Conservation (phyloP, 1,140 invertebrate species). For the Drosophila truncata region DNA sequence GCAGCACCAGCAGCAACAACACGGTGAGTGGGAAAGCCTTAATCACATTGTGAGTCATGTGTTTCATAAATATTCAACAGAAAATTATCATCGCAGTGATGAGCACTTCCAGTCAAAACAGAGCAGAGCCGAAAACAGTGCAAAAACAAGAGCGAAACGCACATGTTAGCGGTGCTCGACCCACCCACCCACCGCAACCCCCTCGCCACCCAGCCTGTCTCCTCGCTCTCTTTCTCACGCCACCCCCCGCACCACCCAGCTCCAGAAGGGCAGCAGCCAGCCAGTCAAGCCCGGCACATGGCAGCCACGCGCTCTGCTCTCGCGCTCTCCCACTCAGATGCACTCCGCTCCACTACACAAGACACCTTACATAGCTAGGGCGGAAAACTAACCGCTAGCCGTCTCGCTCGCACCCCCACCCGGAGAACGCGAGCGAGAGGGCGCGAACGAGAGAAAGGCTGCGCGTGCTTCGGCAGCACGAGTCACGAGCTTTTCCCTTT, state of each 20-base stretch:
- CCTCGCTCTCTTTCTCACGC: conserved; percentile 9
- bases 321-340: conserved; percentile 80
- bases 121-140: conserved; percentile 15
- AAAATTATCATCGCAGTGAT: conserved; percentile 50
- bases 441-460: conserved; percentile 52
- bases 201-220: conserved; percentile 10
- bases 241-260: conserved; percentile 2
- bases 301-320: conserved; percentile 67
- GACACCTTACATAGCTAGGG: conserved; percentile 75
- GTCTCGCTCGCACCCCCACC: conserved; percentile 57
- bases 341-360: conserved; percentile 77
- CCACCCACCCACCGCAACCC: conserved; percentile 21
- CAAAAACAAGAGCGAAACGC: conserved; percentile 59
- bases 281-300: conserved; percentile 80
- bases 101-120: conserved; percentile 75
- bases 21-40: conserved; percentile 17
- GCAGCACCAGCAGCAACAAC: conserved; percentile 4
- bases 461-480: conserved; percentile 70
- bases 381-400: conserved; percentile 69
- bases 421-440: conserved; percentile 48
- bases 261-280: conserved; percentile 56
- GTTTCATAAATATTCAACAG: conserved; percentile 71
- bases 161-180: conserved; percentile 51
- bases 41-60: conserved; percentile 67
- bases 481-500: conserved; percentile 69